Conservation (phyloP, 1,140 invertebrate species). For the Drosophila sp. region DNA sequence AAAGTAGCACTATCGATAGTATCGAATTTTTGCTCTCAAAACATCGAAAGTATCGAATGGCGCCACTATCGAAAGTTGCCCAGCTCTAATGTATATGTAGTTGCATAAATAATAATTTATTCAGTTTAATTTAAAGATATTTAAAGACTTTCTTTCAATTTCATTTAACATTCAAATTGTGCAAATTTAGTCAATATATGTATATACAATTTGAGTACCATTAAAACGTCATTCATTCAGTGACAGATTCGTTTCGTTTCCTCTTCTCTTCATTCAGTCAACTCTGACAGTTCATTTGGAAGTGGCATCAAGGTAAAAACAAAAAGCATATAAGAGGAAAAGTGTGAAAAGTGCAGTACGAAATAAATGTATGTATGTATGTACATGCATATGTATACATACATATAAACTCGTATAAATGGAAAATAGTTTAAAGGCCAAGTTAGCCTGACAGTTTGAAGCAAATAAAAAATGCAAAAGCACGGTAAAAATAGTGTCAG, state of each 20-base stretch:
- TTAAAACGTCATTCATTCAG: constrained; percentile 20
- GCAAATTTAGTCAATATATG: constrained; percentile 8
- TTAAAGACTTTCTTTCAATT: neutral
- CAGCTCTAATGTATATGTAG: too few species aligned
- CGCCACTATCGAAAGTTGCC: too few species aligned
- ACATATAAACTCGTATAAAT: neutral
- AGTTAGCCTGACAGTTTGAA: constrained; percentile 14
- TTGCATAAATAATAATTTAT: neutral
- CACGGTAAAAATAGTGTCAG: constrained; percentile 6
- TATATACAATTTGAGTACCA: constrained; percentile 2
- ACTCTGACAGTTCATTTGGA: constrained; percentile 14
- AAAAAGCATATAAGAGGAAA: neutral
- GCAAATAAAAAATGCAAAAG: constrained; percentile 16
- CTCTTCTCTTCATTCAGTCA: constrained; percentile 3
- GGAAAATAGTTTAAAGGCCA: constrained; percentile 18
- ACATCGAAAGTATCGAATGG: too few species aligned
- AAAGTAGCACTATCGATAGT: too few species aligned
- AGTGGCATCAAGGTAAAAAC: constrained; percentile 8
- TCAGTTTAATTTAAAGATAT: neutral
- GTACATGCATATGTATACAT: neutral
- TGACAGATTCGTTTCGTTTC: constrained; percentile 13
- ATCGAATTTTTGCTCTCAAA: too few species aligned
- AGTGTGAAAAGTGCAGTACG: constrained; percentile 5
- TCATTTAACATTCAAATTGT: neutral
- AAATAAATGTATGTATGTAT: neutral